Base-by-base conservation (phyloP, 2,113 vertebrate genomes). In the Microtus montanus region DNA sequence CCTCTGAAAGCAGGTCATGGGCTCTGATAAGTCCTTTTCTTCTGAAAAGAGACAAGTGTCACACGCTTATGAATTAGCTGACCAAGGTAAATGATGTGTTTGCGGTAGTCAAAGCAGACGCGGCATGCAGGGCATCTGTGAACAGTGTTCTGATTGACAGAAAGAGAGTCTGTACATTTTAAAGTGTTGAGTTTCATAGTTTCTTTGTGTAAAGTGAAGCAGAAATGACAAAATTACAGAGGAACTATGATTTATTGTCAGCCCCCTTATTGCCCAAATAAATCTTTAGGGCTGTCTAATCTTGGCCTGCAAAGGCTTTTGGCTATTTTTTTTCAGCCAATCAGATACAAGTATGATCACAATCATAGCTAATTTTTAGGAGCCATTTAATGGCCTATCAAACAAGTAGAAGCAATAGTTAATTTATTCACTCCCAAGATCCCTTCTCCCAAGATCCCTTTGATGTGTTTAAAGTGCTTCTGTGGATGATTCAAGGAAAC, bases 21-120 rank as follows among this genome's bases (percentile, higher is more conserved):
- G 87, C 38, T 94, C 85, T 89, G 47, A 74, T 93, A 78, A 70
- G 15, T n/a, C 66, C 14, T 95, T 82, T 26, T 86, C 9, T 78
- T 92, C 47, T 74, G 61, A 79, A 44, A 95, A 73, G 6, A 61
- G 19, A 92, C 30, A 89, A 89, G 28, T 41, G 15, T 24, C 15
- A 63, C 12, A 49, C 44, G 41, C 83, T 90, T 90, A 82, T 87
- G 64, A 71, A 79, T 41, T 26, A 82, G 68, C 33, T 70, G 19
- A 90, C n/a, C 47, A 54, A 83, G 38, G 52, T 33, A 38, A 91
- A 63, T 70, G 47, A 12, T 54, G 26, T 82, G 19, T 52, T 87
- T 89, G 30, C 71, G 33, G 38, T 78, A 26, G 38, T 24, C 44
- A 83, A 19, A 19, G 49, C 7, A 87, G n/a, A 74, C 4, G 11